Conservation (phyloP, 1,140 invertebrate genomes). For the Microplitis demolitor region DNA sequence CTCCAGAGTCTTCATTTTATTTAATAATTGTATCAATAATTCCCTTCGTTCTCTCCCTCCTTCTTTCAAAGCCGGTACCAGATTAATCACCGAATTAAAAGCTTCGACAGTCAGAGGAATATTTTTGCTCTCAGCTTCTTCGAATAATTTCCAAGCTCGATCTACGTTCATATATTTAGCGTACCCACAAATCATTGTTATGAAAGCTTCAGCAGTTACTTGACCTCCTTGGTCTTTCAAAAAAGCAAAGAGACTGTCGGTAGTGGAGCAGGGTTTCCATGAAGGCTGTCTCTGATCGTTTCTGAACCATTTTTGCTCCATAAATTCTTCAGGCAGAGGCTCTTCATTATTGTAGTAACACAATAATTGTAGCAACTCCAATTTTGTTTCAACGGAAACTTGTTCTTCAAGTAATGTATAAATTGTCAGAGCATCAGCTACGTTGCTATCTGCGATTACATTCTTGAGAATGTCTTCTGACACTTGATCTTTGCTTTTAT, state of each 20-base stretch:
- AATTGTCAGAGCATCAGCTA: constrained; percentile 74
- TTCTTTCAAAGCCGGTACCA: constrained; percentile 67
- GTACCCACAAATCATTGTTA: constrained; percentile 63
- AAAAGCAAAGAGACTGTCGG: constrained; percentile 43
- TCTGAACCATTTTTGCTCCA: constrained; percentile 80
- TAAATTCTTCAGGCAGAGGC: constrained; percentile 67
- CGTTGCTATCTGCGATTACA: constrained; percentile 68
- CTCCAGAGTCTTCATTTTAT: constrained; percentile 65
- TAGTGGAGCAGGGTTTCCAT: constrained; percentile 29
- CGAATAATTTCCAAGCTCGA: constrained; percentile 67
- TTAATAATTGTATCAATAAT: constrained; percentile 65
- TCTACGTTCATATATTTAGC: constrained; percentile 66
- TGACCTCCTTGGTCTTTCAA: constrained; percentile 54
- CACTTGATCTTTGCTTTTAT: constrained; percentile 73
- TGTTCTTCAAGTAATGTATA: constrained; percentile 74
- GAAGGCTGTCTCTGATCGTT: constrained; percentile 39
- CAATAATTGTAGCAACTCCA: constrained; percentile 79
- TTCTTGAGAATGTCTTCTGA: constrained; percentile 67
- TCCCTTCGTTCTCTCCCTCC: constrained; percentile 25
- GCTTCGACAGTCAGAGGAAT: constrained; percentile 68
- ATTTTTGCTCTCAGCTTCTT: constrained; percentile 70
- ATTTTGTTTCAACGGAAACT: constrained; percentile 67
- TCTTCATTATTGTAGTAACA: constrained; percentile 82
- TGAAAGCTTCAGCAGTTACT: constrained; percentile 59
- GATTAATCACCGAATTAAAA: constrained; percentile 74